Conservation (phyloP, 2,797 vertebrate genomes). For the Ctenochaetus hawaiiensis region DNA sequence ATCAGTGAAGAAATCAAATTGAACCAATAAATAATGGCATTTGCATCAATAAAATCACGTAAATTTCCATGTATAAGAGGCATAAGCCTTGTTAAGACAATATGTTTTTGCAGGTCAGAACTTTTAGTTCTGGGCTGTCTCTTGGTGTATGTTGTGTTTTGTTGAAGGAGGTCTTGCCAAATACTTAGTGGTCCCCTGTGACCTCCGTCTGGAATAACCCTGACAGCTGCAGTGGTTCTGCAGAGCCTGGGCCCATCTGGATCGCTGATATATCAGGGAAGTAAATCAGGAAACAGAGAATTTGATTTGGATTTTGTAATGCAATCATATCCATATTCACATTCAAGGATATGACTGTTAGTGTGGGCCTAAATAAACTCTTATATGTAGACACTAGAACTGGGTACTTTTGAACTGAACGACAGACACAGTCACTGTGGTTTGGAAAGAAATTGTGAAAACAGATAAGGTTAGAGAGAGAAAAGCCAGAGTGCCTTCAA, state of each 20-base stretch:
- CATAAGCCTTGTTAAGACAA: slow-evolving; percentile 53
- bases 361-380: slow-evolving; percentile 5
- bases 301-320: slow-evolving; percentile 14
- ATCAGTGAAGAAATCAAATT: no score
- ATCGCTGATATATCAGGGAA: slow-evolving; percentile 20
- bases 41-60: no score
- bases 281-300: slow-evolving; percentile 37
- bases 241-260: slow-evolving; percentile 28
- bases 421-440: slow-evolving; percentile 18
- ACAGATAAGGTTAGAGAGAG: slow-evolving; percentile 52
- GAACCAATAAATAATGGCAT: no score
- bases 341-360: slow-evolving; percentile 22
- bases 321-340: slow-evolving; percentile 10
- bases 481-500: slow-evolving; percentile 33
- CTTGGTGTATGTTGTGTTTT: slow-evolving; percentile 17
- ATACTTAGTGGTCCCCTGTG: slow-evolving; percentile 1
- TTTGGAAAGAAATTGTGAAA: slow-evolving; percentile 49
- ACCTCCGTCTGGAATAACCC: slow-evolving; percentile 33
- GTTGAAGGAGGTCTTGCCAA: slow-evolving; percentile 26
- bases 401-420: slow-evolving; percentile 1
- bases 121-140: slow-evolving; percentile 9
- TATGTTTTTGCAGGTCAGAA: slow-evolving; percentile 45
- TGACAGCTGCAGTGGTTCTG: slow-evolving; percentile 9
- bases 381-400: background rate
- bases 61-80: background rate